These are phyloP conservation scores for Sebastolobus alascanus DNA, from an alignment of 2,797 vertebrate species.

Conservation along the genomic window DNA sequence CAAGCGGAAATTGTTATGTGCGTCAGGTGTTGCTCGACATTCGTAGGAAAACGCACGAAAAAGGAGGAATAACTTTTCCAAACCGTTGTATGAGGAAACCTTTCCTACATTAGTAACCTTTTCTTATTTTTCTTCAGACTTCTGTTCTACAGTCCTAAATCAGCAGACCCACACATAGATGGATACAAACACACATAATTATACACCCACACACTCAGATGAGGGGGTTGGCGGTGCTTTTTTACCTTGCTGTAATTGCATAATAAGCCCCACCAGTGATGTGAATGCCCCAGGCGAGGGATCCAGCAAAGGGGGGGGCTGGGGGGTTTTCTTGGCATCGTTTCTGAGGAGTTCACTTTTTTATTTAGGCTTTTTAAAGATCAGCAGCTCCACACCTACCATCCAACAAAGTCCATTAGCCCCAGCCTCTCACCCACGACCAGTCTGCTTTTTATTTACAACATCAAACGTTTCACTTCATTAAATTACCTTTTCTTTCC, in stretches of 20 bases:
- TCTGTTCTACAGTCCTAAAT: too few species aligned
- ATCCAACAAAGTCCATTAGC: slow-evolving; percentile 84
- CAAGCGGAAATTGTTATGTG: too few species aligned
- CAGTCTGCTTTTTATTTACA: slow-evolving; percentile 88
- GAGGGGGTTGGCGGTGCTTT: slow-evolving; percentile 44
- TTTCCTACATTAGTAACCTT: too few species aligned
- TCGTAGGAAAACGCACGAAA: too few species aligned
- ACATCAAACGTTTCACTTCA: slow-evolving; percentile 90
- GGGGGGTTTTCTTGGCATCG: slow-evolving; percentile 80
- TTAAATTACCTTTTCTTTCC: slow-evolving; percentile 84
- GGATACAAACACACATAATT: slow-evolving; percentile 39
- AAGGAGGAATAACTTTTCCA: too few species aligned
- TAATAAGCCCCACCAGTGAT: slow-evolving; percentile 80
- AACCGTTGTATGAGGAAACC: too few species aligned
- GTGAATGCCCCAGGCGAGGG: slow-evolving; percentile 68
- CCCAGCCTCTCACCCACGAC: slow-evolving; percentile 79
- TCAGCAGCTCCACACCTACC: slow-evolving; percentile 86
- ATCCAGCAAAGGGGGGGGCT: slow-evolving; percentile 52
- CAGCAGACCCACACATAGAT: slow-evolving; percentile 28
- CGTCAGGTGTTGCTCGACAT: too few species aligned
- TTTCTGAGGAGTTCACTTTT: slow-evolving; percentile 81
- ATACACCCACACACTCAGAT: slow-evolving; percentile 50
- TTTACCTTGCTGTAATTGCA: slow-evolving; percentile 81
- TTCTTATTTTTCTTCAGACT: too few species aligned
- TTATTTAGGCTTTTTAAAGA: slow-evolving; percentile 82